Evolutionary conservation across 2,797 vertebrate genomes (phyloP).

Genomic region (Schizothorax lantsangensis): DNA sequence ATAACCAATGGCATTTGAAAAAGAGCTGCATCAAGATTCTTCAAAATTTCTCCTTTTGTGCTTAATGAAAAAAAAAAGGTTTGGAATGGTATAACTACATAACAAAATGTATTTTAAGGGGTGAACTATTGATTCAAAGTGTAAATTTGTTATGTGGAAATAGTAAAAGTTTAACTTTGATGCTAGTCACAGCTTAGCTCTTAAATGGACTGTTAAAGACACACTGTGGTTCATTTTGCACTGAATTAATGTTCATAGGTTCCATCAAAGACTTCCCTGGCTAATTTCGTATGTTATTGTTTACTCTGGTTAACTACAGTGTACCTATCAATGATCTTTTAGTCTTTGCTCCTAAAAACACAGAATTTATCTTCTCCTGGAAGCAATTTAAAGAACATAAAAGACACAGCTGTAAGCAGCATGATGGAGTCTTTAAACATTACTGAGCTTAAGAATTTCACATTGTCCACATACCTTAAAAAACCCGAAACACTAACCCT

Average conservation of each 20-base stretch:
- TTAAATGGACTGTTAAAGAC: constrained; percentile 83
- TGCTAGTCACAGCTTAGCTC: background rate
- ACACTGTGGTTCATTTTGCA: constrained; percentile 39
- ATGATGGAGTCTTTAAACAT: constrained; percentile 35
- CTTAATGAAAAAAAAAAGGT: background rate
- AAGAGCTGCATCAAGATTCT: background rate
- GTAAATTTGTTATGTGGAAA: background rate
- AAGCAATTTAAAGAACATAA: constrained; percentile 80
- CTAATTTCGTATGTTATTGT: constrained; percentile 87
- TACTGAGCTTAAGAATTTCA: constrained; percentile 36
- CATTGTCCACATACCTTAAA: background rate
- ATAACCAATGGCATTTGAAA: background rate
- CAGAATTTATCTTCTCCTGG: constrained; percentile 72
- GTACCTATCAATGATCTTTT: constrained; percentile 81
- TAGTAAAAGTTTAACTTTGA: background rate
- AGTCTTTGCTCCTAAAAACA: constrained; percentile 74
- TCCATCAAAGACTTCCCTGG: constrained; percentile 74
- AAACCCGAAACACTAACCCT: background rate
- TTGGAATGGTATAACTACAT: background rate
- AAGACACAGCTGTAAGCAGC: constrained; percentile 77
- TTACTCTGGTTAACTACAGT: constrained; percentile 84
- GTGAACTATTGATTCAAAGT: background rate
- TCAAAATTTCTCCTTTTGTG: background rate
- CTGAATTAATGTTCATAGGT: no score
- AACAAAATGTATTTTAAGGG: background rate